phyloP scores from a whole-genome alignment of 2,888 invertebrate species.

The Temnothorax unifasciatus region DNA sequence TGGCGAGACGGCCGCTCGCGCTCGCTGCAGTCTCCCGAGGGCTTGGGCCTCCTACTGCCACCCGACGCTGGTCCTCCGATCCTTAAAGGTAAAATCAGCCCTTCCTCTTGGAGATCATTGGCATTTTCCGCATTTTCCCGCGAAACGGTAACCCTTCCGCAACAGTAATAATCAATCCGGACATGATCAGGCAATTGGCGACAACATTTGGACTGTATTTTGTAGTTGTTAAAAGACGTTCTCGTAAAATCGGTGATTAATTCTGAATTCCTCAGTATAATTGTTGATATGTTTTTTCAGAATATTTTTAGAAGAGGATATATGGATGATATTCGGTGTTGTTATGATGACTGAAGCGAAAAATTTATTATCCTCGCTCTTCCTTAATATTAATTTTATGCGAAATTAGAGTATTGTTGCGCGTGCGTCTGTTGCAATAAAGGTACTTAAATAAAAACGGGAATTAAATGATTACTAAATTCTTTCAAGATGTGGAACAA shows the following conservation, averaged over 20 bases:
- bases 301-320: too few species aligned
- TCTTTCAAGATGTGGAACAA: background rate
- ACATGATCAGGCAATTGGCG: background rate
- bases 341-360: background rate
- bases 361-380: background rate
- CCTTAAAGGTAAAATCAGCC: constrained; percentile 79
- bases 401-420: background rate
- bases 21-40: constrained; percentile 82
- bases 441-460: background rate
- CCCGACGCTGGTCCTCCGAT: constrained; percentile 78
- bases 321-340: background rate
- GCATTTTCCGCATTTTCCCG: background rate
- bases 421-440: background rate
- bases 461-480: background rate
- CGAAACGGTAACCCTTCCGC: background rate
- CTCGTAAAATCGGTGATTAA: background rate
- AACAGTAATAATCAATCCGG: background rate
- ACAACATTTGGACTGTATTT: background rate
- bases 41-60: constrained; percentile 79
- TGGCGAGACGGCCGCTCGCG: constrained; percentile 72
- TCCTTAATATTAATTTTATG: background rate
- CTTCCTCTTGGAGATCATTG: background rate
- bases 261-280: background rate
- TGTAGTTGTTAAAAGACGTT: background rate
- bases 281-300: background rate